Evolutionary conservation across 2,888 invertebrate genomes (phyloP), one percentile per base, ranked within the genome.

Genomic region (Drosophila neotestacea): DNA sequence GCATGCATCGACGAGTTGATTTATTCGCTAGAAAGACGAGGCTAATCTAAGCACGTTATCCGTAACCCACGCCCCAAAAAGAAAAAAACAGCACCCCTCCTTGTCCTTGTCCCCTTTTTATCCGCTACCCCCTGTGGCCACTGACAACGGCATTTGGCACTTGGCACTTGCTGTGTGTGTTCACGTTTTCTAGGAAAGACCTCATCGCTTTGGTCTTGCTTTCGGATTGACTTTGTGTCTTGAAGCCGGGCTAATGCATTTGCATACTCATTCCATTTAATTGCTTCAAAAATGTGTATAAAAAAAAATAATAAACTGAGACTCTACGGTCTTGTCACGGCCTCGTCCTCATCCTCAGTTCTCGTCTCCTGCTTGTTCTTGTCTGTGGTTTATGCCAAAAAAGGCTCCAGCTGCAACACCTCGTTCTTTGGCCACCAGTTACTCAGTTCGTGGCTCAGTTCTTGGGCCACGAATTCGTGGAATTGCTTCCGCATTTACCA

Each of bases 201-300:
- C 74, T 51, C 61, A 64, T 61, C 58, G 65, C 52, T 36, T 59
- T 55, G 63, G 52, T 44, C 41, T 62, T 51, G 51, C 30, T 36
- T 27, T 61, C 6, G 55, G 52, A 56, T 60, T 76, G 32, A 51
- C 34, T 66, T 41, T 38, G 48, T 56, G 51, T 71, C 44, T 70
- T 39, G 16, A 41, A 66, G 64, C 52, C 62, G 66, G 52, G 70
- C 84, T 70, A 80, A 88, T 85, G 86, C 84, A 83, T 83, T 83
- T 83, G 88, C 82, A 83, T 83, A 86, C 82, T 88, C 86, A 86
- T 90, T 75, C 87, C 85, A 90, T 86, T 86, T 86, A 86, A 86
- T 86, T 86, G 89, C 89, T 79, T 74, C 79, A 70, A 85, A 86
- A 90, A 85, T 86, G 85, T 88, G 88, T 88, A 85, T 65, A 76